Evolutionary conservation across 2,888 invertebrate genomes (phyloP).

Genomic region (Sarcophaga carnaria): DNA sequence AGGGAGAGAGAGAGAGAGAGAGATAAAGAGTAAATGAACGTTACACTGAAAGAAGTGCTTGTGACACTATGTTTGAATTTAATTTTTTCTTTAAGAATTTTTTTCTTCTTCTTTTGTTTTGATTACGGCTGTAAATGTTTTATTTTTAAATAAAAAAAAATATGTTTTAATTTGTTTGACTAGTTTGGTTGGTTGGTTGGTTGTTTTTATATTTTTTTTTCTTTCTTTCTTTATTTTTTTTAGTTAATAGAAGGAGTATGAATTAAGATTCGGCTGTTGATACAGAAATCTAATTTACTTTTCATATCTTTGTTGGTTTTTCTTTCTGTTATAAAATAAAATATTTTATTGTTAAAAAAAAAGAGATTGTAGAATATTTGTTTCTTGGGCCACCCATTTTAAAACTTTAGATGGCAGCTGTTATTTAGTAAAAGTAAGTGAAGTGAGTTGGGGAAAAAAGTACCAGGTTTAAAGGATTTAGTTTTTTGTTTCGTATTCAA

Average conservation of each 20-base stretch:
- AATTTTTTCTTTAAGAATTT: background rate
- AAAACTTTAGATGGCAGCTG: conserved; percentile 19
- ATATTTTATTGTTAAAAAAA: conserved; percentile 4
- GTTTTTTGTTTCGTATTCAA: background rate
- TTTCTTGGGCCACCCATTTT: conserved; percentile 30
- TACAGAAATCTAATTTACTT: conserved; percentile 78
- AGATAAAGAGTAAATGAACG: background rate
- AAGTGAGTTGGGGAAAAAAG: background rate
- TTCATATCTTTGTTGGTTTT: conserved; percentile 12
- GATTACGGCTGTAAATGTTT: background rate
- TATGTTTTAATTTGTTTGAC: conserved; percentile 28
- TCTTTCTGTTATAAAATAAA: conserved; percentile 16
- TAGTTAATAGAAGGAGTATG: conserved; percentile 79
- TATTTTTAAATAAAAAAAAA: conserved; percentile 4
- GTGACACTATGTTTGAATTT: background rate
- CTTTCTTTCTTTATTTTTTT: conserved; percentile 47
- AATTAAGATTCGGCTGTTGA: conserved; percentile 81
- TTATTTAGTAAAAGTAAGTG: too few relatives aligned
- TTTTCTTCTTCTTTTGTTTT: background rate
- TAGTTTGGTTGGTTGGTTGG: conserved; percentile 2
- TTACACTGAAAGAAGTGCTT: conserved; percentile 30
- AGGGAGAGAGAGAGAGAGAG: conserved; percentile 9
- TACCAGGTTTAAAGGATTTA: background rate
- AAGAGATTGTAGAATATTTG: conserved; percentile 46
- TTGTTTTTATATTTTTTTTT: conserved; percentile 48